Conservation (phyloP, 2,888 invertebrate species). For the Hylaea fasciaria region DNA sequence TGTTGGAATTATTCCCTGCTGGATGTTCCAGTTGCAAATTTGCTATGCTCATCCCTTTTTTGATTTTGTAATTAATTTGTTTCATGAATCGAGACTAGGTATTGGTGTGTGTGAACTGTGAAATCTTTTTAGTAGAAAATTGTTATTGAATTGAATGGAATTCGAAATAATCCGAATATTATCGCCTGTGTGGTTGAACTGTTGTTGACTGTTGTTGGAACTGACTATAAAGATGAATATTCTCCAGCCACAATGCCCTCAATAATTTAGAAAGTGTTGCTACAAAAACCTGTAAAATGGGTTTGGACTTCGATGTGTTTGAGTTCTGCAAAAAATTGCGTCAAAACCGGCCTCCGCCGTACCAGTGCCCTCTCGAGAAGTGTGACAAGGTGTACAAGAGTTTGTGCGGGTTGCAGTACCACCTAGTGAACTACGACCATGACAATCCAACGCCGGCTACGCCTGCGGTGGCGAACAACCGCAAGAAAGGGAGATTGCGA, state of each 20-base stretch:
- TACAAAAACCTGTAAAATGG: conserved; percentile 81
- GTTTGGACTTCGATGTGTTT: conserved; percentile 93
- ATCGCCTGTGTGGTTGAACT: too few relatives aligned
- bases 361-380: conserved; percentile 93
- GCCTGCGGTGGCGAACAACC: conserved; percentile 85
- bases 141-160: too few relatives aligned
- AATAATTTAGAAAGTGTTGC: conserved; percentile 19
- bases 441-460: conserved; percentile 89
- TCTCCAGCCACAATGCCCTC: conserved; percentile 7
- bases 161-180: too few relatives aligned
- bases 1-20: too few relatives aligned
- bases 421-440: conserved; percentile 93
- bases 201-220: too few relatives aligned
- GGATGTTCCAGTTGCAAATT: too few relatives aligned
- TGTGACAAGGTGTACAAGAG: conserved; percentile 95
- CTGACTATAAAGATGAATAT: too few relatives aligned
- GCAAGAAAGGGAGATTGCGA: conserved; percentile 86
- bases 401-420: conserved; percentile 93
- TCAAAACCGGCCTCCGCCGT: conserved; percentile 92
- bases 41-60: too few relatives aligned
- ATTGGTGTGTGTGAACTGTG: too few relatives aligned
- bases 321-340: conserved; percentile 93
- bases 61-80: too few relatives aligned
- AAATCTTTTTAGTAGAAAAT: too few relatives aligned
- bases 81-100: too few relatives aligned